Evolutionary conservation across 2,797 vertebrate species (phyloP).

Genomic region (Mus minutoides): DNA sequence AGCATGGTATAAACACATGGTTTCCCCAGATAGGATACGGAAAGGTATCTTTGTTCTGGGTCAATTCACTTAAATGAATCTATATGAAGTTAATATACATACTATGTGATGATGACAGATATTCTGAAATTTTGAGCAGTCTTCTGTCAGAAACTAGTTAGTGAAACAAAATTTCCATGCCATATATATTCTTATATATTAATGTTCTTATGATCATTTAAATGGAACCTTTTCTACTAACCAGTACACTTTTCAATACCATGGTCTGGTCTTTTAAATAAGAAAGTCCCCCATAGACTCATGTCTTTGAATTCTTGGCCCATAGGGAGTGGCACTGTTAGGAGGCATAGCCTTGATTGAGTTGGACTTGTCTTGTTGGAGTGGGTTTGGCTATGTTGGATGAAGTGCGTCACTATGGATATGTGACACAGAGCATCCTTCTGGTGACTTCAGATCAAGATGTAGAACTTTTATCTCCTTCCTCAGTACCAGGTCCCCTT

Average conservation of each 20-base stretch:
- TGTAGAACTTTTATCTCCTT: background rate
- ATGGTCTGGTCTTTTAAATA: background rate
- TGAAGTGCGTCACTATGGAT: background rate
- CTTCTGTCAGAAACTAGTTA: background rate
- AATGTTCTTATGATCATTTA: background rate
- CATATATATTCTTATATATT: slow-evolving; percentile 2
- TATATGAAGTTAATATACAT: slow-evolving; percentile 16
- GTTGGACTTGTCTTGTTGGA: background rate
- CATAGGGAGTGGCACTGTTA: background rate
- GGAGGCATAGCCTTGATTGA: background rate
- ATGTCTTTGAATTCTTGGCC: background rate
- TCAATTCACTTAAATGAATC: slow-evolving; percentile 33
- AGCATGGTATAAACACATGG: slow-evolving; percentile 13
- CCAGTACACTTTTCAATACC: background rate
- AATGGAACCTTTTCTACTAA: background rate
- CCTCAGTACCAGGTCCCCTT: accelerated
- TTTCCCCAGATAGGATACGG: background rate
- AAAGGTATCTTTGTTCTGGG: slow-evolving; percentile 32
- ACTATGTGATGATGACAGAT: slow-evolving; percentile 8
- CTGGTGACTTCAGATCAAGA: background rate
- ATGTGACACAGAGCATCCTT: background rate
- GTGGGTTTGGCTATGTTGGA: background rate
- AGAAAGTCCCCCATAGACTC: background rate
- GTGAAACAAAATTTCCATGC: slow-evolving; percentile 31
- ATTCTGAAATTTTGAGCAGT: background rate